These are phyloP conservation scores for Drosophila mettleri DNA, from an alignment of 2,888 invertebrate species.

Conservation along the genomic window DNA sequence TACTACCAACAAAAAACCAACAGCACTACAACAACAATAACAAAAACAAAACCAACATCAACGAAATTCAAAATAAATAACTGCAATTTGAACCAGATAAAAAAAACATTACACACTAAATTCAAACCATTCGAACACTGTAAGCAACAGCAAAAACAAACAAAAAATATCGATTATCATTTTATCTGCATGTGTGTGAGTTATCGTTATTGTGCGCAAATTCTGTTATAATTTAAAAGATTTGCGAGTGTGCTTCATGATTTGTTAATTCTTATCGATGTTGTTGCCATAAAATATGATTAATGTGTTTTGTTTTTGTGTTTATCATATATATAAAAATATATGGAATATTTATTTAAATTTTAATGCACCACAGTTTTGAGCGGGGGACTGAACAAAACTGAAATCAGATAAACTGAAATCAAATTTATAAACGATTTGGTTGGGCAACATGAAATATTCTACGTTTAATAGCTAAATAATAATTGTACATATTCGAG, in stretches of 20 bases:
- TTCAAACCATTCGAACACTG: conserved; percentile 64
- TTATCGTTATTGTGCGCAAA: conserved; percentile 42
- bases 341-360: conserved; percentile 30
- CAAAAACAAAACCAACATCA: conserved; percentile 41
- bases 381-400: conserved; percentile 15
- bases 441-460: conserved; percentile 25
- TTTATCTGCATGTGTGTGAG: conserved; percentile 64
- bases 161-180: conserved; percentile 55
- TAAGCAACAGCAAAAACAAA: conserved; percentile 62
- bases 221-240: conserved; percentile 32
- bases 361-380: conserved; percentile 58
- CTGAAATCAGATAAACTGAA: conserved; percentile 6
- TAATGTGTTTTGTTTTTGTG: conserved; percentile 38
- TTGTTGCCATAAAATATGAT: conserved; percentile 25
- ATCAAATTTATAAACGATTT: not conserved
- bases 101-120: conserved; percentile 63
- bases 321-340: conserved; percentile 19
- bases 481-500: conserved; percentile 21
- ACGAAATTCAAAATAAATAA: conserved; percentile 41
- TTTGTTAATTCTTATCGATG: conserved; percentile 37
- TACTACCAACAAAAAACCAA: conserved; percentile 41
- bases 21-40: conserved; percentile 42
- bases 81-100: conserved; percentile 38
- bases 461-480: conserved; percentile 22
- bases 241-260: conserved; percentile 5